These are phyloP conservation scores for Whitmania pigra DNA, from an alignment of 1,140 invertebrate genomes.

Conservation along the genomic window DNA sequence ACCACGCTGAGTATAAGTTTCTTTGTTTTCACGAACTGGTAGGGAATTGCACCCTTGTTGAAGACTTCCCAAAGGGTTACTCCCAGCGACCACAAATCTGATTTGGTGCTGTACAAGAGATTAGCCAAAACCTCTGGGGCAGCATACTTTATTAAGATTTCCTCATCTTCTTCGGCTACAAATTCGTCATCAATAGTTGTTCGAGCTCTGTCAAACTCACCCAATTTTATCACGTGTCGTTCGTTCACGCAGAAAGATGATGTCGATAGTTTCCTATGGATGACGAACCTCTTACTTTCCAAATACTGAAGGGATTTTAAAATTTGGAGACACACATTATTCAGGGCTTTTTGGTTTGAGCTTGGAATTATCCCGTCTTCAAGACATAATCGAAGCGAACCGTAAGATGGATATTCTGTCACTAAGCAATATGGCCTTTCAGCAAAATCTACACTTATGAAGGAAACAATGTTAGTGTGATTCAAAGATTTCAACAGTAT, in stretches of 20 bases:
- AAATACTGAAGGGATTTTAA: conserved; percentile 18
- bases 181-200: conserved; percentile 18
- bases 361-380: neutral
- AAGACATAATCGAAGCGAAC: conserved; percentile 20
- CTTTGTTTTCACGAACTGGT: conserved; percentile 36
- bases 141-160: conserved; percentile 97
- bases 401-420: conserved; percentile 18
- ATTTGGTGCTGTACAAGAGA: conserved; percentile 89
- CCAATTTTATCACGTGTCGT: conserved; percentile 19
- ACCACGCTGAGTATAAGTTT: too few relatives aligned
- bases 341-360: conserved; percentile 14
- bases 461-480: conserved; percentile 18
- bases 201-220: conserved; percentile 21
- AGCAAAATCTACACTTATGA: conserved; percentile 21
- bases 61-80: conserved; percentile 95
- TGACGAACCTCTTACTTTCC: conserved; percentile 16
- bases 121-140: conserved; percentile 90
- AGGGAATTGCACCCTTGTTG: conserved; percentile 82
- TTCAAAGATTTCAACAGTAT: conserved; percentile 15
- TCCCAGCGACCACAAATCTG: conserved; percentile 95
- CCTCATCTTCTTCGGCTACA: conserved; percentile 17
- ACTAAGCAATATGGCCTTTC: conserved; percentile 21
- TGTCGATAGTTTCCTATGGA: conserved; percentile 21
- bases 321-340: conserved; percentile 22
- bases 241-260: conserved; percentile 20